Evolutionary conservation across 2,888 invertebrate species (phyloP), one percentile per base, ranked within the genome.

Genomic region (Itoplectis maculator): DNA sequence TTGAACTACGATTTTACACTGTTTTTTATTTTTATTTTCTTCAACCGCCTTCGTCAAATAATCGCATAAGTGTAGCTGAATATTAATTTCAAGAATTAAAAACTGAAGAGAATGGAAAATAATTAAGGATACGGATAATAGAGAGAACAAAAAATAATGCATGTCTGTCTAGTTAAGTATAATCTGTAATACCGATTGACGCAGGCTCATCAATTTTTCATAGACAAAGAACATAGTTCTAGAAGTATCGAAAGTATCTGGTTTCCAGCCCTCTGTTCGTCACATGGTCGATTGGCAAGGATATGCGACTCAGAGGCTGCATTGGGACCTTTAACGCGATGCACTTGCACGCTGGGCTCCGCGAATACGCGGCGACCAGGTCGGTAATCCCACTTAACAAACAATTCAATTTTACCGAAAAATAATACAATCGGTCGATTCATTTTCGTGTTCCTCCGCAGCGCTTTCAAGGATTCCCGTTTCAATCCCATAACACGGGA

Each of bases 261-360:
- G 86, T 89, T 95, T 95, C 84, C 94, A 98, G 98, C 93, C 99
- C 99, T 76, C 95, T 99, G 92, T 99, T 99, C 94, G 99, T 99
- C 87, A 99, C 99, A 84, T 99, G 99, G 99, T 98, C 98, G 94
- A 98, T 98, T 92, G 99, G 99, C 72, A 96, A 97, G 92, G 99
- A 99, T 92, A 96, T 97, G 91, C 96, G 98, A 86, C 95, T 99
- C 84, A 96, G 99, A 86, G 99, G 99, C 69, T 99, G 99, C 94
- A 99, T 99, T 92, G 99, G 99, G 82, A 99, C 99, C 66, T 99
- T 99, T 93, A 98, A 98, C 93, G 97, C 98, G 76, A 97, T 99
- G 96, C 97, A 97, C 93, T 95, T 99, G 91, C 99, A 99, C 93
- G 95, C 96, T 91, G 98, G 99, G 84, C 95, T 99, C 87, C 95